phyloP scores from a whole-genome alignment of 2,888 invertebrate species.

The Coelopa pilipes region DNA sequence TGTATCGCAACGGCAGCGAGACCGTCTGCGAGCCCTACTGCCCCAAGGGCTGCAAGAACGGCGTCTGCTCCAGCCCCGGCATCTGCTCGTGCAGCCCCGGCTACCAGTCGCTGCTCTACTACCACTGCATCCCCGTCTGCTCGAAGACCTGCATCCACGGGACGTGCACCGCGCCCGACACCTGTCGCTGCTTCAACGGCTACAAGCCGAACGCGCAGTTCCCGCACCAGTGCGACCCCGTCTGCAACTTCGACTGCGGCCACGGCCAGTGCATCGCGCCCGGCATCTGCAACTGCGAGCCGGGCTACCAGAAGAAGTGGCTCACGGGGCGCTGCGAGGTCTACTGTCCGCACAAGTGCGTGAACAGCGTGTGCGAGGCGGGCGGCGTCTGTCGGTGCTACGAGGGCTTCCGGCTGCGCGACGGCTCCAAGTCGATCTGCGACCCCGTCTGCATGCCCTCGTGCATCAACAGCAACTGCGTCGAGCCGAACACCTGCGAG shows the following conservation, averaged over 20 bases:
- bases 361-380: constrained; percentile 68
- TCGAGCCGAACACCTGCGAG: constrained; percentile 62
- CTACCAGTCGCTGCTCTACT: constrained; percentile 54
- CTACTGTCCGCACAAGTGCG: constrained; percentile 57
- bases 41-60: constrained; percentile 59
- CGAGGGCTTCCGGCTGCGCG: constrained; percentile 64
- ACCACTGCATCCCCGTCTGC: constrained; percentile 60
- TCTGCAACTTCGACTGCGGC: constrained; percentile 58
- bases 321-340: constrained; percentile 60
- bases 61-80: constrained; percentile 65
- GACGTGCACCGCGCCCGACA: constrained; percentile 63
- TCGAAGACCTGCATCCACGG: constrained; percentile 57
- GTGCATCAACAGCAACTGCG: constrained; percentile 67
- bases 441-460: constrained; percentile 62
- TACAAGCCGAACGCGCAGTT: constrained; percentile 51
- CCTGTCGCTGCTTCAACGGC: constrained; percentile 68
- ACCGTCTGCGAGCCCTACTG: constrained; percentile 60
- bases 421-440: constrained; percentile 56
- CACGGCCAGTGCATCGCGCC: constrained; percentile 61
- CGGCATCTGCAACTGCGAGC: constrained; percentile 58
- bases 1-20: constrained; percentile 54
- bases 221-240: constrained; percentile 54
- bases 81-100: constrained; percentile 63
- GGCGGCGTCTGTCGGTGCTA: constrained; percentile 70
- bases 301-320: constrained; percentile 60